Percentiles rank a stretch among this genome's conserved stretches.
Evolutionary conservation across 2,113 vertebrate genomes (phyloP).

Genomic region (Lethenteron reissneri): DNA sequence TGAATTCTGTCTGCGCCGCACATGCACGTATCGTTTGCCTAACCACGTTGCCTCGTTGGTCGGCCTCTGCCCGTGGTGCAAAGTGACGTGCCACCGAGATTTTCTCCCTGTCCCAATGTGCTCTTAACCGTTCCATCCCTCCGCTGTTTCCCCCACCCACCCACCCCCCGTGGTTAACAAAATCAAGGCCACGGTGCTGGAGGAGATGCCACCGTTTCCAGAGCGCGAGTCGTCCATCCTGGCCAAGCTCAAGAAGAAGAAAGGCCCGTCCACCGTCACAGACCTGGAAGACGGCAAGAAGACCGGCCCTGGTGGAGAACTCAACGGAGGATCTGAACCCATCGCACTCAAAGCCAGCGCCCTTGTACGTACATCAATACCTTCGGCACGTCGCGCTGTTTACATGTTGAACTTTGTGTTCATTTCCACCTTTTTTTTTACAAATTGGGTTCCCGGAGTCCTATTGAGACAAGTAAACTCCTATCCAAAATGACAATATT

Average conservation of each 20-base stretch:
- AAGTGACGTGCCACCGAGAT: too few species aligned
- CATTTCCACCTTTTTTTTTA: too few species aligned
- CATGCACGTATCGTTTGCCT: too few species aligned
- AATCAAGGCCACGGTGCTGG: slow-evolving; percentile 53
- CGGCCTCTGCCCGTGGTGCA: too few species aligned
- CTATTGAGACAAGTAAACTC: too few species aligned
- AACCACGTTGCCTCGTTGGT: too few species aligned
- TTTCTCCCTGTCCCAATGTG: too few species aligned
- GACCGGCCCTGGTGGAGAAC: slow-evolving; percentile 32
- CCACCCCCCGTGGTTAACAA: neutral
- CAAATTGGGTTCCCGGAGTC: too few species aligned
- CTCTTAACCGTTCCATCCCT: neutral
- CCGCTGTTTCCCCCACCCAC: neutral
- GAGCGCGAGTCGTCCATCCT: slow-evolving; percentile 69
- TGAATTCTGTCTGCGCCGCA: too few species aligned
- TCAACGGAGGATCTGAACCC: slow-evolving; percentile 50
- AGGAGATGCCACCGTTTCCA: slow-evolving; percentile 79
- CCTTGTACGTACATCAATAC: slow-evolving; percentile 20
- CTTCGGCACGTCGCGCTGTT: too few species aligned
- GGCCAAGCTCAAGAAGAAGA: slow-evolving; percentile 75
- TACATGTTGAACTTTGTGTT: too few species aligned
- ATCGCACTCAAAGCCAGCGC: slow-evolving; percentile 28
- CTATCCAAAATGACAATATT: too few species aligned
- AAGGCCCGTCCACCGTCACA: slow-evolving; percentile 45
- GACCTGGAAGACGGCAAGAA: slow-evolving; percentile 53